Base-by-base conservation (phyloP, 2,888 invertebrate genomes). In the Agrotis puta region DNA sequence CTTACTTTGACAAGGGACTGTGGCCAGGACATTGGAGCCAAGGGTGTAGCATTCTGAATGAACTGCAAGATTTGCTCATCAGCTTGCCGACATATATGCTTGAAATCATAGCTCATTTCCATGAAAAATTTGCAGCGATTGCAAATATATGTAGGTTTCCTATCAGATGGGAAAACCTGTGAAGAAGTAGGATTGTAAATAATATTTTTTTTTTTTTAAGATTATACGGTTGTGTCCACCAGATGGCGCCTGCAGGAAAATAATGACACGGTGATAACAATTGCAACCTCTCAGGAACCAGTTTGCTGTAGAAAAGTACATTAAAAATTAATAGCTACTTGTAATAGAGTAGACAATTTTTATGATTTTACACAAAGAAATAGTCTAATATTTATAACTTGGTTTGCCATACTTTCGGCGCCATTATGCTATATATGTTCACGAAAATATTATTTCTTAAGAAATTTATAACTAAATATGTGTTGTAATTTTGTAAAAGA, bases 91-190 rank as follows among this genome's bases (percentile, higher is more conserved):
- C 98, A 98, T 88, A 98, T 97, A 73, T 97, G 97, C 88, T 98
- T 98, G 86, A 97, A 98, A 67, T 97, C 97, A 92, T 98, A 98
- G 62, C 97, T 97, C 74, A 97, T 95, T 72, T 97, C 97, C 88
- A 98, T 97, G 81, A 97, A 97, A 86, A 96, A 94, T 33, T 97
- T 97, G 86, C 98, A 98, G 53, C 96, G 96, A 51, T 94, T 96
- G 89, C 98, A 98, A 75, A 98, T 97, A 87, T 96, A 97, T 64
- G 97, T 95, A 2, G 98, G 98, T 97, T 98, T 97, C 79, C 97
- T 97, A 91, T 98, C 98, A 56, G 96, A 97, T 73, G 96, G 95
- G 85, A 96, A 97, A 16, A 97, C 96, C 97, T 97, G 90, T 45
- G 85, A 87, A 82, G 56, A 14, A 53, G 33, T 20, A 57, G 3